Evolutionary conservation across 2,797 vertebrate species (phyloP).

Genomic region (Miichthys miiuy): DNA sequence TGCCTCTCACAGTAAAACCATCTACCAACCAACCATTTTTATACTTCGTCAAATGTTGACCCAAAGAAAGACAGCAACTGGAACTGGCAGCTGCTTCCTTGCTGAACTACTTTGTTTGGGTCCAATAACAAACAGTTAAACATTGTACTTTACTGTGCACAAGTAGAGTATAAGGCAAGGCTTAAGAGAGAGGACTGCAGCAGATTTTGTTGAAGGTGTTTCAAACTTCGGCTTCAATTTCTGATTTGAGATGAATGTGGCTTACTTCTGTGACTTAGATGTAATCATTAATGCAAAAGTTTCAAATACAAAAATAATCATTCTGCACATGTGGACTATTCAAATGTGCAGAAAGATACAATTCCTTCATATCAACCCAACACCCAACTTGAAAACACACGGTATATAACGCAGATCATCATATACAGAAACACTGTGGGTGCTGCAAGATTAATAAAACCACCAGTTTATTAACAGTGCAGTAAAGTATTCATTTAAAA

Average conservation of each 20-base stretch:
- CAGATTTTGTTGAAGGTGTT: background rate
- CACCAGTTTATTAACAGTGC: background rate
- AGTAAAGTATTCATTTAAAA: background rate
- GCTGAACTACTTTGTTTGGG: background rate
- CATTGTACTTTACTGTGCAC: background rate
- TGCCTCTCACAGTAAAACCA: conserved; percentile 8
- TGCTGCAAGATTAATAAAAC: background rate
- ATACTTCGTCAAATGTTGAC: background rate
- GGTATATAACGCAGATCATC: background rate
- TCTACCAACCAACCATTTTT: background rate
- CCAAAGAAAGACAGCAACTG: background rate
- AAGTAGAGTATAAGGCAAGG: too few species aligned
- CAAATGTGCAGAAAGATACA: conserved; percentile 19
- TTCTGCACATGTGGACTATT: background rate
- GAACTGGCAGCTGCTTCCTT: background rate
- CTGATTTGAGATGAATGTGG: background rate
- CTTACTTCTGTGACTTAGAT: background rate
- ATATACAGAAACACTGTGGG: conserved; percentile 2
- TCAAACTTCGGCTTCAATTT: background rate
- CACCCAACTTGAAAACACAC: conserved; percentile 9
- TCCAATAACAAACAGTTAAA: conserved; percentile 7
- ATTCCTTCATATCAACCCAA: background rate
- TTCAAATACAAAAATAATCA: conserved; percentile 15
- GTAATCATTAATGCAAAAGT: background rate
- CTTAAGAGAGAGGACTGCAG: background rate